A percentile compares a stretch with the other conserved stretches of the same genome.
phyloP scores from a whole-genome alignment of 1,140 invertebrate species.

The Phthorimaea operculella region DNA sequence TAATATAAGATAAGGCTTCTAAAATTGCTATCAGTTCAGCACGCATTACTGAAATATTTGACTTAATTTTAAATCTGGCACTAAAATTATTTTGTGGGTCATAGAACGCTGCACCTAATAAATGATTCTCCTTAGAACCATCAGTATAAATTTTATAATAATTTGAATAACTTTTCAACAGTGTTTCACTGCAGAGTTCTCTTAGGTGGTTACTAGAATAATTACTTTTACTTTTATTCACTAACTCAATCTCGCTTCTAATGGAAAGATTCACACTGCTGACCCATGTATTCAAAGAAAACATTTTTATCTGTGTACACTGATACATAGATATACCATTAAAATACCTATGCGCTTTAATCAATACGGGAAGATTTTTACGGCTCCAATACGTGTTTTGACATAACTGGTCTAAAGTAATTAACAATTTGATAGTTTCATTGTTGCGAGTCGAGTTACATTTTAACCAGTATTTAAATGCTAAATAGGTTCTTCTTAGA shows the following conservation, averaged over 20 bases:
- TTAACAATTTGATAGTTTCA: not conserved
- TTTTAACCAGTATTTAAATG: slow-evolving; percentile 4
- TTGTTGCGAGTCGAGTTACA: slow-evolving; percentile 1
- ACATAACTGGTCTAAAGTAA: not conserved
- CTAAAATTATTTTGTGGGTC: not conserved
- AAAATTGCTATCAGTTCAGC: slow-evolving; percentile 8
- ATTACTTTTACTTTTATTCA: not conserved
- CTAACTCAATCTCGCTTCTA: not conserved
- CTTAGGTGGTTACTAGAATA: too few relatives aligned
- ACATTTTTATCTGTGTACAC: not conserved
- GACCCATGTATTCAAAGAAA: slow-evolving; percentile 8
- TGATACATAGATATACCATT: not conserved
- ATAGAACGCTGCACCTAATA: slow-evolving; percentile 6
- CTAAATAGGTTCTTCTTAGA: slow-evolving; percentile 2
- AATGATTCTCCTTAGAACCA: slow-evolving; percentile 1
- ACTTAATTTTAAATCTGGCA: not conserved
- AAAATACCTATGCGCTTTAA: not conserved
- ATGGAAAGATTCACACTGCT: not conserved
- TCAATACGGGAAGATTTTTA: not conserved
- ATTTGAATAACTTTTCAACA: not conserved
- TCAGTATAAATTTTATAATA: slow-evolving; percentile 9
- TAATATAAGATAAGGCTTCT: slow-evolving; percentile 7
- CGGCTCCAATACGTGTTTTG: not conserved
- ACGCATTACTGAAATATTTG: slow-evolving; percentile 6
- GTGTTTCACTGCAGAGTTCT: not conserved